Percentiles rank a stretch among this genome's conserved stretches.
Conservation (phyloP, 1,140 invertebrate genomes). For the Trinorchestia longiramus region DNA sequence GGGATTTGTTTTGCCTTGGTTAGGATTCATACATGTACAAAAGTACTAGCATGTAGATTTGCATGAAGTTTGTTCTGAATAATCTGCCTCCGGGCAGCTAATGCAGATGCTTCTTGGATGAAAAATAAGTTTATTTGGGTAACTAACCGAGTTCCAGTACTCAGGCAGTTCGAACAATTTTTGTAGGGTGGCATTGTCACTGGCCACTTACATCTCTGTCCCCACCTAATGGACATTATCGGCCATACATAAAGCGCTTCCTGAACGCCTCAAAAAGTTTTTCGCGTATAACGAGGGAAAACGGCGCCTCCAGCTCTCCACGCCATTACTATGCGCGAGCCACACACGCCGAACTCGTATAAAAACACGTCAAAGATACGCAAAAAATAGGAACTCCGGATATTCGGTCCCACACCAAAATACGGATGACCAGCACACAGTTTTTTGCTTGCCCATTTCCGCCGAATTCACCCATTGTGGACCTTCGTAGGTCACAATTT, state of each 20-base stretch:
- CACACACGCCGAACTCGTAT: constrained; percentile 25
- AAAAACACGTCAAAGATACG: neutral
- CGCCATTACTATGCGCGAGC: constrained; percentile 6
- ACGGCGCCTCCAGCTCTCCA: neutral
- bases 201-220: neutral
- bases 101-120: neutral
- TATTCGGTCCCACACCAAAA: constrained; percentile 50
- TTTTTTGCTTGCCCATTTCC: constrained; percentile 32
- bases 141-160: neutral
- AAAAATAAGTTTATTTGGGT: neutral
- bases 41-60: no score
- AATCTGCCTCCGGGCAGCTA: neutral
- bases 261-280: neutral
- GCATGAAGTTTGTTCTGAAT: neutral
- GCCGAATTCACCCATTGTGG: constrained; percentile 35
- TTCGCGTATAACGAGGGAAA: neutral
- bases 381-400: constrained; percentile 28
- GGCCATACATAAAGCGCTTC: constrained; percentile 19
- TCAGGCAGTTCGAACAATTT: neutral
- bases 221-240: constrained; percentile 10
- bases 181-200: neutral
- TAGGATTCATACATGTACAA: no score
- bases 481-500: neutral
- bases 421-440: constrained; percentile 28
- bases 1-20: no score